phyloP scores from a whole-genome alignment of 2,797 vertebrate genomes.

The Hippopotamyrus pictus region DNA sequence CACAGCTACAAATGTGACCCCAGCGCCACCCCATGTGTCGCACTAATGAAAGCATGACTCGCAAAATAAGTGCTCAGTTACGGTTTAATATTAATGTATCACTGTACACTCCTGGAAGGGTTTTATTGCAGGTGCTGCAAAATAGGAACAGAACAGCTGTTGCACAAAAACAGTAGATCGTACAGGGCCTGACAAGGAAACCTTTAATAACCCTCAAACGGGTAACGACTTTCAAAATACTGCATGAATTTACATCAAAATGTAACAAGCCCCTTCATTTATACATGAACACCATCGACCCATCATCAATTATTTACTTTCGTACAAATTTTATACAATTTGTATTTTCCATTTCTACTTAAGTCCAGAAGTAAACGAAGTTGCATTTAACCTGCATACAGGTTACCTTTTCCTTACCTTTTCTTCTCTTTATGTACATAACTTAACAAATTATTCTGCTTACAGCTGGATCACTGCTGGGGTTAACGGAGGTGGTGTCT shows the following conservation, averaged over 20 bases:
- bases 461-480: background rate
- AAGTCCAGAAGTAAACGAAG: background rate
- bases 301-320: background rate
- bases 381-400: background rate
- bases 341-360: background rate
- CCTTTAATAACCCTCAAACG: background rate
- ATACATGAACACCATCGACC: background rate
- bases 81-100: background rate
- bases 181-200: background rate
- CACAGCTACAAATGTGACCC: background rate
- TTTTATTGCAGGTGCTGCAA: background rate
- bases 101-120: background rate
- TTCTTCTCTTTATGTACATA: too few relatives aligned
- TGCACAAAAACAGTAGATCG: background rate
- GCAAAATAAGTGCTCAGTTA: background rate
- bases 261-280: background rate
- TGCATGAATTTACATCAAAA: background rate
- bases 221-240: background rate
- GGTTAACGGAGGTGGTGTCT: background rate
- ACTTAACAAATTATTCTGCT: background rate
- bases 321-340: background rate
- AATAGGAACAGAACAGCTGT: background rate
- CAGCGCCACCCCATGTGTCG: background rate
- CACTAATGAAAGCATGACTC: background rate
- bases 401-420: background rate